Evolutionary conservation across 2,113 vertebrate genomes (phyloP).

Genomic region (Neopipo cinnamomea): DNA sequence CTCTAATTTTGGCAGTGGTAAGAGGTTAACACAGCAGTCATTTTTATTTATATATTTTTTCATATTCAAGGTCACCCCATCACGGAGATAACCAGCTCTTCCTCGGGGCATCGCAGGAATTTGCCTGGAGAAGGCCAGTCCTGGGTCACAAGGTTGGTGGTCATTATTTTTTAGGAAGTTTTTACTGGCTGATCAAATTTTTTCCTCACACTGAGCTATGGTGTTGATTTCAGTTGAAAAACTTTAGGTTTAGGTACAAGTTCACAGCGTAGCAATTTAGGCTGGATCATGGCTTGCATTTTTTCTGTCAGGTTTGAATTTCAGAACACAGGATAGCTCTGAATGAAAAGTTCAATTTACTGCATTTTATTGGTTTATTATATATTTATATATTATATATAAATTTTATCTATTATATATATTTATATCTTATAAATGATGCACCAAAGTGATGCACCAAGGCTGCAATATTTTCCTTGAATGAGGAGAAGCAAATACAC

Average conservation of each 20-base stretch:
- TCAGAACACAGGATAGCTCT: background rate
- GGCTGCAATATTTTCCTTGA: background rate
- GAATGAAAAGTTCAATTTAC: background rate
- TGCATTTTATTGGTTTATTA: background rate
- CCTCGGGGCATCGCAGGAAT: background rate
- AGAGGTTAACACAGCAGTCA: background rate
- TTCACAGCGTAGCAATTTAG: rapidly evolving
- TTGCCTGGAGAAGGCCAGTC: background rate
- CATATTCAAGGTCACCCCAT: background rate
- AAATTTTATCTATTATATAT: too few species aligned
- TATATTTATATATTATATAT: background rate
- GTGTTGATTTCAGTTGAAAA: background rate
- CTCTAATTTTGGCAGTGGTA: background rate
- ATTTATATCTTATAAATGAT: background rate
- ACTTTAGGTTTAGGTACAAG: background rate
- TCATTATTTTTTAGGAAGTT: background rate
- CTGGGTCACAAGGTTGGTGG: background rate
- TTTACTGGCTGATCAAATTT: background rate
- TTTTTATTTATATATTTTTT: background rate
- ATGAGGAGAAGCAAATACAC: background rate
- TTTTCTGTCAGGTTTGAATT: background rate
- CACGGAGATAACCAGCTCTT: background rate
- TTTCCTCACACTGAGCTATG: background rate
- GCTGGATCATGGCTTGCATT: rapidly evolving
- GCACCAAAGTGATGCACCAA: background rate